Base-by-base conservation (phyloP, 1,140 invertebrate genomes). In the Oscheius sp. region DNA sequence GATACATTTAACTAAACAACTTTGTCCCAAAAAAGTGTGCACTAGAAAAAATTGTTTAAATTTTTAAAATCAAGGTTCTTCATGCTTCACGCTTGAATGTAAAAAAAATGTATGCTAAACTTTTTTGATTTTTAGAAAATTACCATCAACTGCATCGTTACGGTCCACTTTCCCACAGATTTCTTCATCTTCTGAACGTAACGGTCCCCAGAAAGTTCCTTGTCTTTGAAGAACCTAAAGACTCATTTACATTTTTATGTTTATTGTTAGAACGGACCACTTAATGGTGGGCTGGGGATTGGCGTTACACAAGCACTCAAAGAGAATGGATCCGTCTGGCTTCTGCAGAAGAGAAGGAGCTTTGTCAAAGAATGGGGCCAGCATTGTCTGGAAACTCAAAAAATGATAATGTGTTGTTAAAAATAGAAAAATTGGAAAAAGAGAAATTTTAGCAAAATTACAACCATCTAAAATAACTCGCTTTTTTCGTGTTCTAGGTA, bases 321-420 rank as follows among this genome's bases (percentile, higher is more conserved):
- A 78, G n/a, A 78, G 76, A 31, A 78, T 64, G n/a, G 77, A 78
- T 15, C 77, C 77, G 59, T 78, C 76, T 28, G 77, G 77, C 26
- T 42, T 28, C 32, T 77, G 49, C 18, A 78, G 64, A 35, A 78
- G 70, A 20, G 74, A 76, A 35, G 77, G 77, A 55, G 75, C 63
- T 63, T 78, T 78, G 3, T 78, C 77, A 63, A 78, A 77, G 66
- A 78, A 78, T 26, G 77, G 77, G 55, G 76, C 73, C 20, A 77
- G 68, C 49, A 76, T 49, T 49, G 58, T 68, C n/a, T n/a, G n/a
- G n/a, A n/a, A n/a, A n/a, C n/a, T n/a, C n/a, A n/a, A n/a, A n/a
- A n/a, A n/a, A n/a, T n/a, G n/a, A n/a, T n/a, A n/a, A n/a, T n/a
- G 7, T 63, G 15, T 15, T 20, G 4, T 10, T n/a, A n/a, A 65